These are phyloP conservation scores for Chrysochloris asiatica DNA, from an alignment of 2,113 vertebrate genomes.

Conservation along the genomic window DNA sequence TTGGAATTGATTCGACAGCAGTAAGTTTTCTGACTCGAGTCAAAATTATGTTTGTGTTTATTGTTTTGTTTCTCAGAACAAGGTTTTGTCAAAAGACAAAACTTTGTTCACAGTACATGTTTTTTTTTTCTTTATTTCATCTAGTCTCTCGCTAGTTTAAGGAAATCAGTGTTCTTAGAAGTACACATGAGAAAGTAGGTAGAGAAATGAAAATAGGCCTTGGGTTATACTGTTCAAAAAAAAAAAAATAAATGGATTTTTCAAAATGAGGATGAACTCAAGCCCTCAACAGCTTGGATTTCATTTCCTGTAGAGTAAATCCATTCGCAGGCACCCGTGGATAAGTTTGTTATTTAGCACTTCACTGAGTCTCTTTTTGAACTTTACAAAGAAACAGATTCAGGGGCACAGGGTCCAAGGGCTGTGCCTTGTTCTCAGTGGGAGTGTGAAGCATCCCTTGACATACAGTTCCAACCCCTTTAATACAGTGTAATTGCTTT, in stretches of 20 bases:
- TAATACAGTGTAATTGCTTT: constrained; percentile 90
- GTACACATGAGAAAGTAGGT: neutral
- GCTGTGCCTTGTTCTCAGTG: constrained; percentile 77
- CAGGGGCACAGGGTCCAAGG: constrained; percentile 64
- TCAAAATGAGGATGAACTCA: constrained; percentile 42
- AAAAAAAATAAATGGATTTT: too few species aligned
- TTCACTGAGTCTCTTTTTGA: constrained; percentile 69
- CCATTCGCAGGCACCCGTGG: constrained; percentile 43
- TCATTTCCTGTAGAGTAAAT: constrained; percentile 68
- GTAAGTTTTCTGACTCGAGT: neutral
- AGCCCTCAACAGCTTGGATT: constrained; percentile 54
- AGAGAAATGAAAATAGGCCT: neutral
- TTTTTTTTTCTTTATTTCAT: neutral
- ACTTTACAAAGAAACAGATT: constrained; percentile 70
- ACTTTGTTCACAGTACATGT: neutral
- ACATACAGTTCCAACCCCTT: constrained; percentile 85
- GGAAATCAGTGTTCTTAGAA: neutral
- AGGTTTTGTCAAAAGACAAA: neutral
- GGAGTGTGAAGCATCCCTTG: constrained; percentile 72
- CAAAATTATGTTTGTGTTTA: neutral
- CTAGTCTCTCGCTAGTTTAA: constrained; percentile 20
- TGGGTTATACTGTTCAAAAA: neutral
- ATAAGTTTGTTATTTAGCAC: constrained; percentile 74
- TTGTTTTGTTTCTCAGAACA: constrained; percentile 23
- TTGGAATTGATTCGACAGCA: neutral